These are phyloP conservation scores for Anguilla megastoma DNA, from an alignment of 2,797 vertebrate genomes.

Conservation along the genomic window DNA sequence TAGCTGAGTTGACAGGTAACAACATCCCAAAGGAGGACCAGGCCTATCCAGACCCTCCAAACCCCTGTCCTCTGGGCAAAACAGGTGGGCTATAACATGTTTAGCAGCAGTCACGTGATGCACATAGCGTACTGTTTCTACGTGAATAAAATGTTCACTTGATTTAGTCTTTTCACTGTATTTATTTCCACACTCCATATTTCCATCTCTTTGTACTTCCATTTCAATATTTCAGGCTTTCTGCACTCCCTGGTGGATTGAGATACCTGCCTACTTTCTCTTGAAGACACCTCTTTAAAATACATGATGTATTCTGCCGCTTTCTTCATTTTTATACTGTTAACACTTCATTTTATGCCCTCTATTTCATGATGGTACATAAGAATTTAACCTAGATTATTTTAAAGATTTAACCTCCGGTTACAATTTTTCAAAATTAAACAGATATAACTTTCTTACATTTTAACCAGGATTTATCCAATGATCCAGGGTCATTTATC, in stretches of 20 bases:
- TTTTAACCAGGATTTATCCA: not conserved
- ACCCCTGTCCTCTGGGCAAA: constrained; percentile 93
- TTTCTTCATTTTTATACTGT: not conserved
- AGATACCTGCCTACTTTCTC: not conserved
- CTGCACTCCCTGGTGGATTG: not conserved
- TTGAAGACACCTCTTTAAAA: not conserved
- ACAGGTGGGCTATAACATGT: constrained; percentile 73
- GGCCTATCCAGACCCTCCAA: constrained; percentile 94
- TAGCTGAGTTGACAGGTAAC: constrained; percentile 94
- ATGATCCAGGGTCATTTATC: not conserved
- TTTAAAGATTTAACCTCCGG: not conserved
- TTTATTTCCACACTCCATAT: not conserved
- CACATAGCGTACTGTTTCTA: not conserved
- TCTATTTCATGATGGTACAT: not conserved
- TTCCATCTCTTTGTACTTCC: not conserved
- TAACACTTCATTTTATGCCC: not conserved
- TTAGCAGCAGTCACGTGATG: not conserved
- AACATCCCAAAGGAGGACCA: constrained; percentile 94
- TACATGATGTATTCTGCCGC: not conserved
- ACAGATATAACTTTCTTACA: not conserved
- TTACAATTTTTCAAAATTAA: not conserved
- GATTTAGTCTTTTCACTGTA: not conserved
- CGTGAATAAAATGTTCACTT: not conserved
- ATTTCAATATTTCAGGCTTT: not conserved
- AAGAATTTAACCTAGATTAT: not conserved